Conservation (phyloP, 2,113 vertebrate species). For the Scomber japonicus region DNA sequence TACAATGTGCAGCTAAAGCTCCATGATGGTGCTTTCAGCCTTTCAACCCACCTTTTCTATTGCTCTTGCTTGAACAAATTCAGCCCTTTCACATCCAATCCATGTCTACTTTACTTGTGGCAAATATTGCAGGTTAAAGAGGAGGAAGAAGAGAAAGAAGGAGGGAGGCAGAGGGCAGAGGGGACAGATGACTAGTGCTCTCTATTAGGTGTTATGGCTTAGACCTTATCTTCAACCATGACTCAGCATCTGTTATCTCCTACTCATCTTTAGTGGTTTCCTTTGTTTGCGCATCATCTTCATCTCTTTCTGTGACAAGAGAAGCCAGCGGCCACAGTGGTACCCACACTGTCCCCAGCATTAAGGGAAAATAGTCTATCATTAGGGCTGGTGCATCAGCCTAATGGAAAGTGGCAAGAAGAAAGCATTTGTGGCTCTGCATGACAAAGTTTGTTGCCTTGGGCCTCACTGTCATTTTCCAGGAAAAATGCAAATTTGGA, state of each 20-base stretch:
- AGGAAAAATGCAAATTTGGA: slow-evolving; percentile 69
- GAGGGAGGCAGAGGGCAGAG: not conserved
- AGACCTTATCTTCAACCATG: slow-evolving; percentile 20
- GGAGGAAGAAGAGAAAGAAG: slow-evolving; percentile 1
- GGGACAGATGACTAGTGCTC: not conserved
- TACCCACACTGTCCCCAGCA: slow-evolving; percentile 39
- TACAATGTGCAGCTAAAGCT: slow-evolving; percentile 57
- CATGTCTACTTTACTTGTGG: slow-evolving; percentile 13
- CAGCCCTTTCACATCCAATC: slow-evolving; percentile 51
- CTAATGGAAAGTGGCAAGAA: slow-evolving; percentile 66
- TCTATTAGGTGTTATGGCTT: slow-evolving; percentile 22
- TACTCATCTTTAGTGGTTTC: not conserved
- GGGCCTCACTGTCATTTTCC: slow-evolving; percentile 64
- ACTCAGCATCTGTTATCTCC: slow-evolving; percentile 23
- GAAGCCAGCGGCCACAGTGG: slow-evolving; percentile 9
- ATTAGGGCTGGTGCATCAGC: slow-evolving; percentile 56
- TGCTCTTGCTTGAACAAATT: slow-evolving; percentile 35
- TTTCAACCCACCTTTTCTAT: slow-evolving; percentile 30
- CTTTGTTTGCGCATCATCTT: slow-evolving; percentile 12
- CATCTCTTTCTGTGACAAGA: slow-evolving; percentile 19
- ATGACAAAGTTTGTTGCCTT: slow-evolving; percentile 54
- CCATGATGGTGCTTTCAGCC: slow-evolving; percentile 45
- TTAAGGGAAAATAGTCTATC: slow-evolving; percentile 52
- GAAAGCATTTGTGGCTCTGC: slow-evolving; percentile 49
- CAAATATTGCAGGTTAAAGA: slow-evolving; percentile 25